These are phyloP conservation scores for Andrena chrysosceles DNA, from an alignment of 2,888 invertebrate genomes.

Conservation along the genomic window DNA sequence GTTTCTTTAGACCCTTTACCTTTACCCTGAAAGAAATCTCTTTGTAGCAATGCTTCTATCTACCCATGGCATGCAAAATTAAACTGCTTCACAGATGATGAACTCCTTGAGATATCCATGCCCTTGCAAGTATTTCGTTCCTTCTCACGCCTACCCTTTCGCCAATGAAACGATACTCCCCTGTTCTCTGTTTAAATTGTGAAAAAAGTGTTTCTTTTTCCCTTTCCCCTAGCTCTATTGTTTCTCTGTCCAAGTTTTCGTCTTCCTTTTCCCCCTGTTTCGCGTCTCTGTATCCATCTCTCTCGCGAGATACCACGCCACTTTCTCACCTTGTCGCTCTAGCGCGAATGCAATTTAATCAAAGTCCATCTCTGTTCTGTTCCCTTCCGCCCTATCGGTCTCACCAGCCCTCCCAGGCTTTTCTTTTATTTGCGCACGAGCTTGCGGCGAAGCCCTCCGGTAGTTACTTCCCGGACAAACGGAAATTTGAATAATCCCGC, in stretches of 20 bases:
- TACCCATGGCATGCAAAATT: conserved; percentile 32
- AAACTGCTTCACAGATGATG: conserved; percentile 48
- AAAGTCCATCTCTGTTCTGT: conserved; percentile 56
- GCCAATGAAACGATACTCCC: conserved; percentile 32
- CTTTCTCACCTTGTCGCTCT: conserved; percentile 21
- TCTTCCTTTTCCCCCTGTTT: neutral
- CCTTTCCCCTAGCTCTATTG: conserved; percentile 2
- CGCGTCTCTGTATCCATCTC: conserved; percentile 1
- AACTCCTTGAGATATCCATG: conserved; percentile 32
- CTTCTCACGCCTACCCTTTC: conserved; percentile 5
- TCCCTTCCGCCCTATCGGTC: conserved; percentile 43
- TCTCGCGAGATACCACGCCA: neutral
- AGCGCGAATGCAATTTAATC: conserved; percentile 57
- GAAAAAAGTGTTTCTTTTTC: conserved; percentile 22
- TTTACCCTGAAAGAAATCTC: neutral
- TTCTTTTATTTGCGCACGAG: conserved; percentile 58
- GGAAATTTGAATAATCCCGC: conserved; percentile 77
- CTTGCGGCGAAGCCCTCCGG: conserved; percentile 32
- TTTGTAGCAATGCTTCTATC: conserved; percentile 4
- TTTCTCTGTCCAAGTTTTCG: conserved; percentile 3
- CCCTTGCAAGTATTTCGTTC: conserved; percentile 14
- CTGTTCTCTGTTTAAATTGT: conserved; percentile 37
- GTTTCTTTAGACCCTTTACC: neutral
- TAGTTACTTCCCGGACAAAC: conserved; percentile 64
- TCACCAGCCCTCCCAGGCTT: conserved; percentile 34